phyloP scores from a whole-genome alignment of 2,888 invertebrate species.

The Augochlorella aurata region DNA sequence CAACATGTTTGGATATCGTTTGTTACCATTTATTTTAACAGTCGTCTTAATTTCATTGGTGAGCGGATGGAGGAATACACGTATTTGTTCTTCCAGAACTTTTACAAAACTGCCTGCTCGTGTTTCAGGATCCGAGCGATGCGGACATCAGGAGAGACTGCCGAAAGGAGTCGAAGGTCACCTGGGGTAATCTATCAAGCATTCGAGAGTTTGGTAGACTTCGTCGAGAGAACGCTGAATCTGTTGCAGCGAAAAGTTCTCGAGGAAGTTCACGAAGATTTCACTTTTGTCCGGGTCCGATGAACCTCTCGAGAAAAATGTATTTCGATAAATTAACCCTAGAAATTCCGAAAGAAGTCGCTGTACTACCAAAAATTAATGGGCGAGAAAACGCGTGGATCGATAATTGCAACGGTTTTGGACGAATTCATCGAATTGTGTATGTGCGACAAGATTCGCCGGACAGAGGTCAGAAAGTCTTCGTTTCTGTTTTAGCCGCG shows the following conservation, averaged over 20 bases:
- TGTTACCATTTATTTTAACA: background rate
- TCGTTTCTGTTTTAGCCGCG: slow-evolving; percentile 60
- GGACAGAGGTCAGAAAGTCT: background rate
- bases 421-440: too few relatives aligned
- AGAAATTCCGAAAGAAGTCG: background rate
- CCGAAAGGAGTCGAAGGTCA: slow-evolving; percentile 70
- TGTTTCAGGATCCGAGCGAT: slow-evolving; percentile 52
- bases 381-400: too few relatives aligned
- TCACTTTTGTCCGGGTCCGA: background rate
- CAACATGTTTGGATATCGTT: slow-evolving; percentile 21
- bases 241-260: background rate
- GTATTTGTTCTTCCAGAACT: background rate
- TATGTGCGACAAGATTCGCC: too few relatives aligned
- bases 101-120: background rate
- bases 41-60: slow-evolving; percentile 28
- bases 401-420: too few relatives aligned
- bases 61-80: background rate
- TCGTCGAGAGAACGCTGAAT: background rate
- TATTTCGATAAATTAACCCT: background rate
- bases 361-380: background rate
- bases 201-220: background rate
- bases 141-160: slow-evolving; percentile 74
- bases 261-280: background rate
- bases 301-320: background rate
- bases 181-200: slow-evolving; percentile 68